A percentile compares a stretch with the other conserved stretches of the same genome.
These are phyloP conservation scores for Ligdia adustata DNA, from an alignment of 2,888 invertebrate genomes.

Conservation along the genomic window DNA sequence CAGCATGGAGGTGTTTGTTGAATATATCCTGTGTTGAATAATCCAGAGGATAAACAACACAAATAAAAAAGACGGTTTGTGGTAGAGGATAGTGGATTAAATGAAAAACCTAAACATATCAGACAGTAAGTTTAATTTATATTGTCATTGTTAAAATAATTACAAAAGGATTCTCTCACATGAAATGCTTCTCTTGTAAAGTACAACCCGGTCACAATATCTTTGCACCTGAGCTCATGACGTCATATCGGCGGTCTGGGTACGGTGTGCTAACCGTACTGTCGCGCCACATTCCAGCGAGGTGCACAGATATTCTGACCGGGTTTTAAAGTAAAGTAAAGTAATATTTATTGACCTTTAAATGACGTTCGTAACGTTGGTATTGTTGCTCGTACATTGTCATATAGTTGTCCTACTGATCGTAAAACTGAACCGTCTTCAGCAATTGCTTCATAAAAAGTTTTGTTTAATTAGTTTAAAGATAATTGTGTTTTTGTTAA, in stretches of 20 bases:
- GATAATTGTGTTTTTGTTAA: conserved; percentile 37
- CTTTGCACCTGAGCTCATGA: no score
- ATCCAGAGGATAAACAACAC: conserved; percentile 33
- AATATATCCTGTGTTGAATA: background rate
- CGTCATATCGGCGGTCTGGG: no score
- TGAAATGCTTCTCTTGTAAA: conserved; percentile 37
- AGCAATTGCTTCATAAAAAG: conserved; percentile 13
- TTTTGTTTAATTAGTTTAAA: conserved; percentile 31
- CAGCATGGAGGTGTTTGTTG: background rate
- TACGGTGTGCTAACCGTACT: no score
- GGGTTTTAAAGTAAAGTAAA: no score
- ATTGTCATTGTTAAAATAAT: conserved; percentile 37
- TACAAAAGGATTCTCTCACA: conserved; percentile 37
- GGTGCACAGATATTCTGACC: no score
- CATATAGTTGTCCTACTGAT: conserved; percentile 5
- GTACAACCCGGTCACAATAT: no score
- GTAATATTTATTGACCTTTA: no score
- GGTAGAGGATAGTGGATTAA: conserved; percentile 30
- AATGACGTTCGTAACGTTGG: no score
- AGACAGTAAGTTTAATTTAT: conserved; percentile 37
- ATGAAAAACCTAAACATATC: conserved; percentile 36
- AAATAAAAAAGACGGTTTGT: conserved; percentile 36
- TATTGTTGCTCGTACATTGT: conserved; percentile 37
- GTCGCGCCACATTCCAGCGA: no score
- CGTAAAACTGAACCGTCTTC: conserved; percentile 31